A percentile compares a stretch with the other conserved stretches of the same genome.
These are phyloP conservation scores for Sesia apiformis DNA, from an alignment of 2,888 invertebrate species.

Conservation along the genomic window DNA sequence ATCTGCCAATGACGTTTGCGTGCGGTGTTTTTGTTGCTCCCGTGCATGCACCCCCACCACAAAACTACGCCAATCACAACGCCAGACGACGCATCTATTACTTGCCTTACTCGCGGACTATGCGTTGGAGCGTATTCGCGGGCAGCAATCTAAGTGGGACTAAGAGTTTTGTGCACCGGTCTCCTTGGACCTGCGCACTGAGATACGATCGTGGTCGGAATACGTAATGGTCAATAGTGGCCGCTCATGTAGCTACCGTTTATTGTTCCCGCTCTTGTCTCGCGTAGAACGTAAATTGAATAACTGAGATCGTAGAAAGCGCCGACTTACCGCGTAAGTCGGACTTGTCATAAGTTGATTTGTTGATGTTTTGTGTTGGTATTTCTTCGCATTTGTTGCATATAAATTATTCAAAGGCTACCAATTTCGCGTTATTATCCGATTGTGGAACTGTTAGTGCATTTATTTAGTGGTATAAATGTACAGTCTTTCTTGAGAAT, in stretches of 20 bases:
- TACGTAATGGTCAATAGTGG: conserved; percentile 70
- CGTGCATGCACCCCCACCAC: conserved; percentile 11
- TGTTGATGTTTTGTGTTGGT: conserved; percentile 15
- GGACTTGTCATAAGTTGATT: conserved; percentile 26
- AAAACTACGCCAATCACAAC: background rate
- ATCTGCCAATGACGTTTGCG: conserved; percentile 52
- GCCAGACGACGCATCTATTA: conserved; percentile 19
- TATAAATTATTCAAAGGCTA: background rate
- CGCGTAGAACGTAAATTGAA: conserved; percentile 49
- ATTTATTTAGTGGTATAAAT: background rate
- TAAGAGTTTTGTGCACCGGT: background rate
- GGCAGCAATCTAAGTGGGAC: background rate
- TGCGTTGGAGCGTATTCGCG: background rate
- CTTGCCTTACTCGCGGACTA: conserved; percentile 5
- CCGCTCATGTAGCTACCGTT: conserved; percentile 53
- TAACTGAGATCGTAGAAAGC: conserved; percentile 37
- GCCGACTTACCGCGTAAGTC: background rate
- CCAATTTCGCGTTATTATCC: background rate
- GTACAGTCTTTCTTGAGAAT: too few relatives aligned
- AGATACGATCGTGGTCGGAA: conserved; percentile 55
- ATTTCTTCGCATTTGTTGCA: background rate
- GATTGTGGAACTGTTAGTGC: background rate
- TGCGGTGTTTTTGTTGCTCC: conserved; percentile 27
- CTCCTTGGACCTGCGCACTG: conserved; percentile 13
- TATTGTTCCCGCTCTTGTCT: conserved; percentile 45